Base-by-base conservation (phyloP, 2,888 invertebrate genomes). In the Nomada flava region DNA sequence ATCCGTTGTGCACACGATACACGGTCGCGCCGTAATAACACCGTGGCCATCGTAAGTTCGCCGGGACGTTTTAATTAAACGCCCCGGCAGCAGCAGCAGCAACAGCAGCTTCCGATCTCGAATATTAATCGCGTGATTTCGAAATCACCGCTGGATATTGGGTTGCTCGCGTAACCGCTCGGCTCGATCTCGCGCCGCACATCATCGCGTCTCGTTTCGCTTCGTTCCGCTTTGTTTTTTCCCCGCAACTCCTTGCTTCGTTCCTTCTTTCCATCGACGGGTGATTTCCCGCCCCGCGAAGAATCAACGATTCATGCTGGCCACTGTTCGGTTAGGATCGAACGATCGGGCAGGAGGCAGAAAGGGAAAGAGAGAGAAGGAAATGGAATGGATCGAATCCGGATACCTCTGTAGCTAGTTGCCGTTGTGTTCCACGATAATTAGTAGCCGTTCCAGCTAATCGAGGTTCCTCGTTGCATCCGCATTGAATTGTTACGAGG, bases 41-140 rank as follows among this genome's bases (percentile, higher is more conserved):
- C 52, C 68, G 70, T 70, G n/a, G 20, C 65, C 47, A 20, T 65
- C 55, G 71, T 82, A 76, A 79, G 72, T 80, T 80, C 62, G 72
- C n/a, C 55, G 79, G 72, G 67, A 80, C 62, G 62, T 71, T 80
- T 80, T 80, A 80, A 80, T 80, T 72, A 72, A 79, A 80, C 79
- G 72, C 9, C 42, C 42, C 52, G 47, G 18, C 78, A 13, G 62
- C 44, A 75, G 20, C 59, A 13, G 23, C 53, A 44, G n/a, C 53
- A 44, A 13, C 77, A 13, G 59, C 52, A 62, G 26, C 59, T 60
- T 44, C 52, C 52, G 57, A 36, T 65, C 79, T n/a, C 79, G 70
- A 60, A 60, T 71, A 78, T 79, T 79, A 70, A 77, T 79, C 65
- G 79, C 29, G 79, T 65, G 70, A 79, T 79, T 79, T 79, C 42